phyloP scores from a whole-genome alignment of 2,797 vertebrate genomes.

The Manis crassicaudata region DNA sequence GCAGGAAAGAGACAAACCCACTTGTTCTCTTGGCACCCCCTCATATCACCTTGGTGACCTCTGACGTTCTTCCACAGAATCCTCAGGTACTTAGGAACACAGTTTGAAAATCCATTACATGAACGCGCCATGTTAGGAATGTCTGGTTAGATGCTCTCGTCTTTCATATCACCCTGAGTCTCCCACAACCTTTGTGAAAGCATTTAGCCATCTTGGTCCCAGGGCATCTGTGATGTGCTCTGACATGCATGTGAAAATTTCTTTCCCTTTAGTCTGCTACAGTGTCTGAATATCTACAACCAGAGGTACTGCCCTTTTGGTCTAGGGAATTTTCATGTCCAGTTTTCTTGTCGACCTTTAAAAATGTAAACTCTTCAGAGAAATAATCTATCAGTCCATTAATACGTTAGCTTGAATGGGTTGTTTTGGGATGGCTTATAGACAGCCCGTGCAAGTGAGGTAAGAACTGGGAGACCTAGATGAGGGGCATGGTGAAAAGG shows the following conservation, averaged over 20 bases:
- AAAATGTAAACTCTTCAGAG: neutral
- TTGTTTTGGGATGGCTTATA: neutral
- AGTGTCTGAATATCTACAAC: neutral
- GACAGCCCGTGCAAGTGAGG: neutral
- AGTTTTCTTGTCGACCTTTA: neutral
- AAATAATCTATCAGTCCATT: neutral
- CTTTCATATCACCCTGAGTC: conserved; percentile 12
- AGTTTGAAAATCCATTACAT: neutral
- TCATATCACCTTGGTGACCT: neutral
- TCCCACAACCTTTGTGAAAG: neutral
- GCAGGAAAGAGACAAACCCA: neutral
- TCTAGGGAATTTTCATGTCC: neutral
- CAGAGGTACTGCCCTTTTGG: neutral
- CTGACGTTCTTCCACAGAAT: conserved; percentile 29
- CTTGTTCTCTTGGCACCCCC: neutral
- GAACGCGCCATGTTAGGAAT: neutral
- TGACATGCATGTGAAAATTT: conserved; percentile 7
- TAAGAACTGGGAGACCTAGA: neutral
- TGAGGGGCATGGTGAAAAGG: neutral
- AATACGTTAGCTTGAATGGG: neutral
- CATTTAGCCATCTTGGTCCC: neutral
- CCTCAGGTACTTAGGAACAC: neutral
- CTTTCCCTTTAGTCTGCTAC: neutral
- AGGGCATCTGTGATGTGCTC: neutral
- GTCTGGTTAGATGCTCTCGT: neutral